Evolutionary conservation across 2,113 vertebrate species (phyloP).

Genomic region (Mesitornis unicolor): DNA sequence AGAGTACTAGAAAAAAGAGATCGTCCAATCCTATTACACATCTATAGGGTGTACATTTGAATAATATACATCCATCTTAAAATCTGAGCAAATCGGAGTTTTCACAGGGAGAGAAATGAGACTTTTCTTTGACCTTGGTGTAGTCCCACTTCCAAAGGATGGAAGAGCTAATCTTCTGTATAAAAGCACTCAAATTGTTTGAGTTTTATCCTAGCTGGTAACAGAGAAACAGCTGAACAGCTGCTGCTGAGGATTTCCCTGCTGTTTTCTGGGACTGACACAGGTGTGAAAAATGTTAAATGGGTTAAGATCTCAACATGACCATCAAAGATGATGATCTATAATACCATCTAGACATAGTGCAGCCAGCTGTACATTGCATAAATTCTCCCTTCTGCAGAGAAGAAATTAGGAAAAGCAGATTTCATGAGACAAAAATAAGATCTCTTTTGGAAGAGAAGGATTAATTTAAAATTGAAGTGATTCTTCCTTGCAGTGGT

Average conservation of each 20-base stretch:
- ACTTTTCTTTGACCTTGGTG: not conserved
- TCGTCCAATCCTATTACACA: fast-evolving
- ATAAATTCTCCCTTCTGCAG: not conserved
- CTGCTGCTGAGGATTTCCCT: not conserved
- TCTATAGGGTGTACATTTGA: not conserved
- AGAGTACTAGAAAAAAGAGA: not conserved
- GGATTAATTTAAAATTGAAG: not conserved
- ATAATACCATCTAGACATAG: not conserved
- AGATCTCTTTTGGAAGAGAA: not conserved
- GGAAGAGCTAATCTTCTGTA: not conserved
- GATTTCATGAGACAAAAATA: not conserved
- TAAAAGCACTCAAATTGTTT: not conserved
- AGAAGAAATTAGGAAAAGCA: not conserved
- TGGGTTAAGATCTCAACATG: not conserved
- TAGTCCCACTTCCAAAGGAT: not conserved
- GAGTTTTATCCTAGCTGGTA: not conserved
- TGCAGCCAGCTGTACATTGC: not conserved
- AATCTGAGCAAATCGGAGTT: not conserved
- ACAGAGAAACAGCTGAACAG: not conserved
- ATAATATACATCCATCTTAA: not conserved
- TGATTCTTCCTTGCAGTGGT: not conserved
- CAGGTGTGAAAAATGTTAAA: not conserved
- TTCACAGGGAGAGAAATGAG: not conserved
- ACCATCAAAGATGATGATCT: not conserved
- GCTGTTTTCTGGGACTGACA: not conserved